Conservation (phyloP, 2,888 invertebrate species). For the Ditylenchus weischeri region DNA sequence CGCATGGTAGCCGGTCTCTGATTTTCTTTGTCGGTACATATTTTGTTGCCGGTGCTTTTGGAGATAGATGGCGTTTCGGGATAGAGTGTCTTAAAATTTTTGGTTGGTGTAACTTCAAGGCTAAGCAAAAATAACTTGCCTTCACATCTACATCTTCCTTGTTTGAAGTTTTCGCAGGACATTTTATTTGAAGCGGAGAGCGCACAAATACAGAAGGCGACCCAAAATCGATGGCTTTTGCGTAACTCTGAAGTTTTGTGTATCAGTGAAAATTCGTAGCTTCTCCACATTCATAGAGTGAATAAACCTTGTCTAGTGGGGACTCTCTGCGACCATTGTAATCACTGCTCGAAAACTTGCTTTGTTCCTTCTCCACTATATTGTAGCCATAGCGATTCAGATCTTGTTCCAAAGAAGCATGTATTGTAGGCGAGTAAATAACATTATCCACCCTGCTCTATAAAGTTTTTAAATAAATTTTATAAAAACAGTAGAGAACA, state of each 20-base stretch:
- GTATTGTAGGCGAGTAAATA: slow-evolving; percentile 54
- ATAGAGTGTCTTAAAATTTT: background rate
- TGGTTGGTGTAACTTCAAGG: no score
- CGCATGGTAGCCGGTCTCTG: slow-evolving; percentile 24
- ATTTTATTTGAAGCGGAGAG: background rate
- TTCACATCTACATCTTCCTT: slow-evolving; percentile 1
- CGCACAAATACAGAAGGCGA: slow-evolving; percentile 4
- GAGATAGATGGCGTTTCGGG: slow-evolving; percentile 9
- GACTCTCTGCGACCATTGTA: background rate
- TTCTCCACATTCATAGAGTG: background rate
- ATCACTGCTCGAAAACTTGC: background rate
- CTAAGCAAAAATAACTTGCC: no score
- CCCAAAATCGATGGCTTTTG: slow-evolving; percentile 10
- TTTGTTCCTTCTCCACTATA: slow-evolving; percentile 1
- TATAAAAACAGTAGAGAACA: background rate
- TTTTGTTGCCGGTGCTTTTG: background rate
- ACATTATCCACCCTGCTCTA: background rate
- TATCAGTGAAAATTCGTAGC: background rate
- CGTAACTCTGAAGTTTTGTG: slow-evolving; percentile 5
- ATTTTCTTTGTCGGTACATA: slow-evolving; percentile 23
- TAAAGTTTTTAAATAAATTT: background rate
- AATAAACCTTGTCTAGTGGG: slow-evolving; percentile 4
- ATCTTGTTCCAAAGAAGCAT: slow-evolving; percentile 61
- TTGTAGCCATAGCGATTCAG: slow-evolving; percentile 51
- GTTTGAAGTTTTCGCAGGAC: background rate